Percentiles rank a stretch among this genome's conserved stretches.
phyloP scores from a whole-genome alignment of 2,797 vertebrate species.

The Mareca strepera region DNA sequence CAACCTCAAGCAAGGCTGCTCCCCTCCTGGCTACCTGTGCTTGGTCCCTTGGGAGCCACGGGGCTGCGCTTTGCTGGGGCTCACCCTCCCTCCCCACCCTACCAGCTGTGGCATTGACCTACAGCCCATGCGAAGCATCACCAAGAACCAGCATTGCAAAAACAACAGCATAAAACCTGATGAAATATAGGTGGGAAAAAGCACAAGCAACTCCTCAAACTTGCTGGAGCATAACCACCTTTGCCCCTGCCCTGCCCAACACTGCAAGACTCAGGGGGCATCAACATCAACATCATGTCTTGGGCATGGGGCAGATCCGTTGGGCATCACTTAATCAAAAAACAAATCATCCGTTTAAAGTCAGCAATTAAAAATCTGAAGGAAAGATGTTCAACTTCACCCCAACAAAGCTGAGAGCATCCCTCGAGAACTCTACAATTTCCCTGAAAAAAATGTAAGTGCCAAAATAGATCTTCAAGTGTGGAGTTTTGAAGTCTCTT shows the following conservation, averaged over 20 bases:
- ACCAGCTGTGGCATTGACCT: not conserved
- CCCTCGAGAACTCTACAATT: not conserved
- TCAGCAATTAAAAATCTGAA: not conserved
- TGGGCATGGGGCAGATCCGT: rapidly evolving
- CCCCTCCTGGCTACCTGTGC: not conserved
- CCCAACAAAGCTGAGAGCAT: not conserved
- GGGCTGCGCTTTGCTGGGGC: not conserved
- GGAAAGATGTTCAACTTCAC: not conserved
- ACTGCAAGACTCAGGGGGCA: not conserved
- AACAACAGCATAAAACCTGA: not conserved
- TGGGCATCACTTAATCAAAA: not conserved
- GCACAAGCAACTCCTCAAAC: not conserved
- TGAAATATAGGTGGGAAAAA: not conserved
- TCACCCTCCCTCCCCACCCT: not conserved
- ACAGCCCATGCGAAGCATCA: not conserved
- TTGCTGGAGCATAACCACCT: not conserved
- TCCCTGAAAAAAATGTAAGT: not conserved
- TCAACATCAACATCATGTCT: rapidly evolving
- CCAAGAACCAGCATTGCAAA: not conserved
- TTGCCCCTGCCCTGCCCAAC: not conserved
- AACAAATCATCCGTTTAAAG: not conserved
- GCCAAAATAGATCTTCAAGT: constrained; percentile 18
- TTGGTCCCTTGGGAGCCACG: not conserved
- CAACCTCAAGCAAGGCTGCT: not conserved
- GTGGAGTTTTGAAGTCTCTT: constrained; percentile 11